Evolutionary conservation across 2,888 invertebrate genomes (phyloP), one percentile per base, ranked within the genome.

Genomic region (Rhodophaea formosa): DNA sequence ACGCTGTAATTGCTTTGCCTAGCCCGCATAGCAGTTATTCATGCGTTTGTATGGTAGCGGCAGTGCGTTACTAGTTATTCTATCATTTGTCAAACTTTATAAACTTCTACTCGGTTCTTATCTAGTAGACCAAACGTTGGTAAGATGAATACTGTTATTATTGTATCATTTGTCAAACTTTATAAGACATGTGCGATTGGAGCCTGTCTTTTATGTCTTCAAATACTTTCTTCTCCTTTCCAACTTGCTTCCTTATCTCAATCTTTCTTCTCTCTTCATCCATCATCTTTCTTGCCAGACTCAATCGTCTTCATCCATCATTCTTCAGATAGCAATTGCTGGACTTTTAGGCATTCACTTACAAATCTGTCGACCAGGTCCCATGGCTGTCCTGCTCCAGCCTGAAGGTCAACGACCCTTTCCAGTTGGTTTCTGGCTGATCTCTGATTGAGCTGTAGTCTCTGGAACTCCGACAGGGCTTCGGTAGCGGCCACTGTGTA

Each of bases 401-500:
- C 92, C 75, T 94, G 94, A 55, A 94, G 74, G 60, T 92, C 92
- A 0, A 93, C 92, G 23, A 93, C 92, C 72, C 92, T 88, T 65
- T 92, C 91, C 53, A 95, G 77, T 64, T 93, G 92, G 70, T 94
- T 92, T 32, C 89, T 79, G 1, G 92, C 94, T 8, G 92, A 93
- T 60, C 92, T 88, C 59, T 94, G 92, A 54, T 91, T 88, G 42
- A 93, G 79, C 78, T 94, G 94, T 12, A 93, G 75, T 60, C 86
- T 89, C 74, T 96, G 95, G 71, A 95, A 95, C 73, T 95, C 93
- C 0, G 95, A 94, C 29, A 96, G 77, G 0, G 94, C 95, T 77
- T 95, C 95, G 0, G 94, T 94, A 0, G 95, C 95, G 46, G 93
- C 92, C 7, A 95, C 94, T 1, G 94, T 92, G 79, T 93, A 96